Conservation (phyloP, 2,888 invertebrate genomes). For the Marasmarcha lunaedactyla region DNA sequence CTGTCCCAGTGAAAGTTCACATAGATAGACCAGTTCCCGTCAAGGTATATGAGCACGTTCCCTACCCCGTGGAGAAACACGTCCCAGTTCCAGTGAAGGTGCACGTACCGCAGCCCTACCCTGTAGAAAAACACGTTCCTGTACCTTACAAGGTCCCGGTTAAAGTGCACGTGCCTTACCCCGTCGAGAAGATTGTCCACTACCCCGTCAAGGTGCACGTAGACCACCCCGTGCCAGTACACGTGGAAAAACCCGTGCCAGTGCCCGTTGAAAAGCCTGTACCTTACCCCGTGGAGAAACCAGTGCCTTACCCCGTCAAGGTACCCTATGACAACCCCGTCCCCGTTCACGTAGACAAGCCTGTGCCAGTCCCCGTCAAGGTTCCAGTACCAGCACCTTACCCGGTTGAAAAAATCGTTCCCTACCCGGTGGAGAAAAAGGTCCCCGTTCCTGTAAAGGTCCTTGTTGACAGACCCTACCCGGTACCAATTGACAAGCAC, state of each 20-base stretch:
- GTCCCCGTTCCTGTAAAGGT: conserved; percentile 76
- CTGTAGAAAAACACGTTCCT: conserved; percentile 77
- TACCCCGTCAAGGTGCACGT: conserved; percentile 78
- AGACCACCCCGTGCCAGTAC: conserved; percentile 77
- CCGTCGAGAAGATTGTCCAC: conserved; percentile 79
- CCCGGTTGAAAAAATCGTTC: conserved; percentile 75
- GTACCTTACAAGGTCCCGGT: conserved; percentile 77
- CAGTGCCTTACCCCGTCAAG: conserved; percentile 78
- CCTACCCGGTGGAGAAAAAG: conserved; percentile 74
- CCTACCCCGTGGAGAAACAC: conserved; percentile 79
- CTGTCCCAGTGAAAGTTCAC: conserved; percentile 75
- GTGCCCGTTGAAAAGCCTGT: conserved; percentile 80
- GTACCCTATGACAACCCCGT: conserved; percentile 76
- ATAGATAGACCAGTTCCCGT: conserved; percentile 77
- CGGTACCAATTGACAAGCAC: conserved; percentile 75
- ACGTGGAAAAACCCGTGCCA: conserved; percentile 76
- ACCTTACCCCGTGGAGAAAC: conserved; percentile 80
- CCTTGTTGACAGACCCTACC: conserved; percentile 71
- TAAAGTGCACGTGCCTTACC: conserved; percentile 79
- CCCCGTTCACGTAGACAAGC: conserved; percentile 82
- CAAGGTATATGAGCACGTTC: conserved; percentile 69
- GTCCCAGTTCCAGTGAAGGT: conserved; percentile 78
- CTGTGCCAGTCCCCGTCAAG: conserved; percentile 81
- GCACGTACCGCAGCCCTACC: conserved; percentile 78
- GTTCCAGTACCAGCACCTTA: conserved; percentile 79